Evolutionary conservation across 2,113 vertebrate genomes (phyloP), one percentile per base, ranked within the genome.

Genomic region (Bombycilla garrulus): DNA sequence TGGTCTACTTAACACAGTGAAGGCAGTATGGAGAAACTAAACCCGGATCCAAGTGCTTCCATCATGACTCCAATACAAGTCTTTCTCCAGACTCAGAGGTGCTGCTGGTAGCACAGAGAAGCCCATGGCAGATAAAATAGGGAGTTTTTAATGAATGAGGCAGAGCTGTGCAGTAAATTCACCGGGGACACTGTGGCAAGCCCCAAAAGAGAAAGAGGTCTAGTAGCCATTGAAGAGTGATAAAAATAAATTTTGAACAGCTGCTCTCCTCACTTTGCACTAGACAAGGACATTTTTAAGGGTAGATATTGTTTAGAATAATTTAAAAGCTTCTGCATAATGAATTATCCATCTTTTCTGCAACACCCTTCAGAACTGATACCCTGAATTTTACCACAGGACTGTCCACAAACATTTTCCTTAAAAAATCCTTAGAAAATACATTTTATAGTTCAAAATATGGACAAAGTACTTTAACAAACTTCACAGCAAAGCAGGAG

Each of bases 191-290:
- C 29, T 40, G 50, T 61, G 65, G 85, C 47, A 82, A 82, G 62
- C 81, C 91, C 67, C 79, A 21, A 4, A 93, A 91, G 92, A 80
- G 62, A 47, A 84, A 93, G 58, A 94, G 71, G 92, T 94, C 93
- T 90, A 88, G 85, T 61, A 92, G 66, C 42, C 48, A 56, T 17
- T 83, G 87, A 91, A 60, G 58, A 88, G 28, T 26, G 56, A 88
- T 85, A 97, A 96, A 95, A 95, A 96, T 95, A 91, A 92, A 96
- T 42, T 84, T 47, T 77, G 85, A 90, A 96, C 95, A 96, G 79
- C 90, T 97, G 92, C 38, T 96, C 36, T 80, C 51, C 71, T 93
- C 56, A 33, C 36, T 95, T 86, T 74, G 71, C 47, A 33, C 44
- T 64, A 81, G 76, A 44, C 92, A 95, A 96, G 96, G 92, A 92